Percentiles rank a stretch among this genome's conserved stretches.
These are phyloP conservation scores for Anastatus disparis DNA, from an alignment of 1,140 invertebrate species.

Conservation along the genomic window DNA sequence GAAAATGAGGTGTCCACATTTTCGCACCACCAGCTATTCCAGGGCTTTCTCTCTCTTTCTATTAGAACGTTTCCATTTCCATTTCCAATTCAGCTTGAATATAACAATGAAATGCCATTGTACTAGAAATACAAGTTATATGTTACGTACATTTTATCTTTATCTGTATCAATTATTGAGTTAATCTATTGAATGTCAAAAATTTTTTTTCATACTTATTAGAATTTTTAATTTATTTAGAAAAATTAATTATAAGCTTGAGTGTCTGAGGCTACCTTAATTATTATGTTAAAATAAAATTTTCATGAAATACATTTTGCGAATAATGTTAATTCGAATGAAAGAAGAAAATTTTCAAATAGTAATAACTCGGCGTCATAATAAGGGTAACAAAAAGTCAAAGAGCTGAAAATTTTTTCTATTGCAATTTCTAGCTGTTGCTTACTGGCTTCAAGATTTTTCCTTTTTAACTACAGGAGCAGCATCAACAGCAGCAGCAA, in stretches of 20 bases:
- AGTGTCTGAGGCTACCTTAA: too few relatives aligned
- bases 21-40: background rate
- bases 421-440: too few relatives aligned
- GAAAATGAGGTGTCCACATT: conserved; percentile 12
- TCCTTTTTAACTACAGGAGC: background rate
- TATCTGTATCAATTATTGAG: conserved; percentile 10
- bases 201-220: too few relatives aligned
- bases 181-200: too few relatives aligned
- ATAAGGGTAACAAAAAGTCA: background rate
- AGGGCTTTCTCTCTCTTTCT: background rate
- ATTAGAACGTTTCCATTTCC: background rate
- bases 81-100: background rate
- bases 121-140: too few relatives aligned
- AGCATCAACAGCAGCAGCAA: too few relatives aligned
- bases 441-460: too few relatives aligned
- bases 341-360: background rate
- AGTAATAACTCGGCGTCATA: background rate
- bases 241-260: too few relatives aligned
- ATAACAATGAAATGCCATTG: background rate
- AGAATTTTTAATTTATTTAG: too few relatives aligned
- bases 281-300: too few relatives aligned
- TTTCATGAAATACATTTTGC: too few relatives aligned
- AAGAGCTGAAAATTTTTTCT: background rate
- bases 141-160: background rate
- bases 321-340: too few relatives aligned